Conservation (phyloP, 1,140 invertebrate species). For the Anastatus disparis region DNA sequence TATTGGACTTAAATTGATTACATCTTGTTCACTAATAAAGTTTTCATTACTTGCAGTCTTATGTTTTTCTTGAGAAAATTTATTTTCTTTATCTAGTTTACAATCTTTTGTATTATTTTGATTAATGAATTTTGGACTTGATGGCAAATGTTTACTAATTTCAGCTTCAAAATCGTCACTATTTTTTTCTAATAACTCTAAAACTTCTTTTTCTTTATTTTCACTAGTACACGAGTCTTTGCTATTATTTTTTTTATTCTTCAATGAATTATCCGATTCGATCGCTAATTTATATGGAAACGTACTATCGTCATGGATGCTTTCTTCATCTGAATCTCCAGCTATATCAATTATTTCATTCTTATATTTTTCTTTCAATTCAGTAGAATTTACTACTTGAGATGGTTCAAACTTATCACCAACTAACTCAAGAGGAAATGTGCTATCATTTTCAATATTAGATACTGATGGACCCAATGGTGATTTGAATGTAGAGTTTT, state of each 20-base stretch:
- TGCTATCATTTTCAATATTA: constrained; percentile 11
- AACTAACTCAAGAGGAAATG: background rate
- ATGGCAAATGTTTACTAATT: constrained; percentile 9
- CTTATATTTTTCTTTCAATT: background rate
- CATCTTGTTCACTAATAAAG: background rate
- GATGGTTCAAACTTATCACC: background rate
- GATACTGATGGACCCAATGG: background rate
- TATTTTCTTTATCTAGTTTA: too few species aligned
- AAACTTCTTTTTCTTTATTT: background rate
- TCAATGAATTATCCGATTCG: background rate
- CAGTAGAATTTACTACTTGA: background rate
- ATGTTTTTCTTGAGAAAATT: too few species aligned
- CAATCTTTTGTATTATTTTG: too few species aligned
- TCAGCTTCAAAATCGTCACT: constrained; percentile 19
- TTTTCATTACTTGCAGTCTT: constrained; percentile 1
- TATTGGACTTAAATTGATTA: constrained; percentile 32
- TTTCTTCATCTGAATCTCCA: constrained; percentile 26
- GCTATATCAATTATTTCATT: constrained; percentile 19
- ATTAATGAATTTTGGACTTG: background rate
- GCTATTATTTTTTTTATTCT: constrained; percentile 2
- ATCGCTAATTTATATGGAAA: background rate
- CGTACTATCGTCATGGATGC: background rate
- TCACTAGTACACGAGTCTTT: too few species aligned
- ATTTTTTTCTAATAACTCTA: background rate
- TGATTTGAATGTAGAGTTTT: background rate